Evolutionary conservation across 1,140 invertebrate species (phyloP), one percentile per base, ranked within the genome.

Genomic region (Tetramorium simillimum): DNA sequence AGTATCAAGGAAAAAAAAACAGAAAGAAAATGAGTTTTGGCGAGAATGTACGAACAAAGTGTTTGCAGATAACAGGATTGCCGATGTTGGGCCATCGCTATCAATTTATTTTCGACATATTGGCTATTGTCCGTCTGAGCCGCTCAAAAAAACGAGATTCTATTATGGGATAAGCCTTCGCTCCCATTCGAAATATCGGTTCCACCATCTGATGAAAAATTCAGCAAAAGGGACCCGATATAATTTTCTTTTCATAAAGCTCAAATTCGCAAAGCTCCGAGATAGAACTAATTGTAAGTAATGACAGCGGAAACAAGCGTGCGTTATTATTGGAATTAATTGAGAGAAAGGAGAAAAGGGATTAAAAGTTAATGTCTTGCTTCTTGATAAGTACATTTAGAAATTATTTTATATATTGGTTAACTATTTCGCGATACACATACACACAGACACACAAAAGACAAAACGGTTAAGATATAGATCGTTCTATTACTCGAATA

Each of bases 21-120:
- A 43, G 21, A 56, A 76, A 75, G 46, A 75, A 43, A 78, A 24
- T 33, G 0, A 60, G 12, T 16, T 3, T 24, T 18, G 33, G 16
- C 14, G 53, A 81, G 14, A 65, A 21, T 37, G 37, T 24, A 40
- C 3, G 24, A 49, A 58, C 28, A 37, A 89, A n/a, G 49, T 75
- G 56, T 85, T 82, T 76, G 53, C 58, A 40, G 86, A 85, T 89
- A 80, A 75, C 65, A 65, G 78, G 88, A 56, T 65, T 43, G 63
- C 51, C 75, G 76, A 80, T 37, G 56, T 63, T 43, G n/a, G 67
- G 56, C 46, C 63, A 72, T 72, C 85, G 75, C 81, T 86, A 90
- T 88, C 89, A 91, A 90, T 91, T 90, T 91, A 91, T 88, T 90
- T 78, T 85, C 67, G 86, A 91, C 73, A 24, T 91, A 91, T 90